Evolutionary conservation across 1,140 invertebrate genomes (phyloP).

Genomic region (Ganaspis sp.): DNA sequence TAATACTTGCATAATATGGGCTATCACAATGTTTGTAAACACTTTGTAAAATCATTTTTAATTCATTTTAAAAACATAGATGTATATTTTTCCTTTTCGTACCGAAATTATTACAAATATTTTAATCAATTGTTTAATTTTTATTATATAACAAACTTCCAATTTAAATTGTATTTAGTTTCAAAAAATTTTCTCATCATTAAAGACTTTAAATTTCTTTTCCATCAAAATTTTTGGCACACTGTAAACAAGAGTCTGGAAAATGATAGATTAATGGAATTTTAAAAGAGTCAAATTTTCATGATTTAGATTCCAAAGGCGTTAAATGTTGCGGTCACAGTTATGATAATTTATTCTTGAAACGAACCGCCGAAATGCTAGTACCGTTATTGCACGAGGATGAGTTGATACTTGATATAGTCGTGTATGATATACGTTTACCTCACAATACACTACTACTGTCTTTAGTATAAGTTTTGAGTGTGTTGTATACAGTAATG

Average conservation of each 20-base stretch:
- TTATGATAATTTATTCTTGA: constrained; percentile 69
- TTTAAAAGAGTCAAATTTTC: neutral
- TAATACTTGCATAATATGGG: too few species aligned
- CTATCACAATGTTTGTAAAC: too few species aligned
- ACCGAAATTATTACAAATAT: too few species aligned
- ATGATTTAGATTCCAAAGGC: constrained; percentile 50
- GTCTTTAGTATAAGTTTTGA: constrained; percentile 57
- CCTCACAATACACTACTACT: constrained; percentile 41
- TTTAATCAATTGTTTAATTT: too few species aligned
- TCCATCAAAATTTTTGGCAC: too few species aligned
- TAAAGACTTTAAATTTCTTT: too few species aligned
- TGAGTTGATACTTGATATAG: constrained; percentile 59
- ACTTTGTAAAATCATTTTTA: too few species aligned
- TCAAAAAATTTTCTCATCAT: too few species aligned
- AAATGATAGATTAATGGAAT: neutral
- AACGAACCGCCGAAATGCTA: constrained; percentile 64
- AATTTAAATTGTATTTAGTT: too few species aligned
- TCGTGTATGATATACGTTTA: constrained; percentile 36
- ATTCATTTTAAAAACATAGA: too few species aligned
- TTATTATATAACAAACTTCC: too few species aligned
- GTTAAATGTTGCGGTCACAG: constrained; percentile 55
- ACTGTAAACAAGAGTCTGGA: neutral
- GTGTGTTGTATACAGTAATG: constrained; percentile 54
- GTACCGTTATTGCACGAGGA: constrained; percentile 68
- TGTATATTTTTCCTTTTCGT: too few species aligned